phyloP scores from a whole-genome alignment of 2,888 invertebrate genomes.

The Andrena trimmerana region DNA sequence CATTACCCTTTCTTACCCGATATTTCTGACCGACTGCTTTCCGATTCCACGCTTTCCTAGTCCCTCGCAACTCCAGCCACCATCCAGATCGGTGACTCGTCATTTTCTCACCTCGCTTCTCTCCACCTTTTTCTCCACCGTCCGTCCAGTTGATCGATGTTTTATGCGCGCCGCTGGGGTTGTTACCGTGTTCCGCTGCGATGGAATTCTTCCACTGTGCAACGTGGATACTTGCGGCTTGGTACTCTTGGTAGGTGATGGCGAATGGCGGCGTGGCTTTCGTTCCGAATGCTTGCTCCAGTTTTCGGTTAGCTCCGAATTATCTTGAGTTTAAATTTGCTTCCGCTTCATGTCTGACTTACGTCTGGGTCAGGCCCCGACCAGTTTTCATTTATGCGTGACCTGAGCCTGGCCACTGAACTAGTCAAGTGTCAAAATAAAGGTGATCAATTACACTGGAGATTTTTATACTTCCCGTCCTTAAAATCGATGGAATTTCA shows the following conservation, averaged over 20 bases:
- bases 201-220: background rate
- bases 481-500: too few relatives aligned
- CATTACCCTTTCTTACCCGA: slow-evolving; percentile 44
- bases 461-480: too few relatives aligned
- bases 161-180: background rate
- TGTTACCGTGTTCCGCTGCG: background rate
- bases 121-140: background rate
- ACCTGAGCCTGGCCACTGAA: too few relatives aligned
- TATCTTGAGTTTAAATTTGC: too few relatives aligned
- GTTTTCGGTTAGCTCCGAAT: too few relatives aligned
- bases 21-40: slow-evolving; percentile 35
- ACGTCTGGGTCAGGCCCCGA: too few relatives aligned
- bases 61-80: background rate
- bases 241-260: background rate
- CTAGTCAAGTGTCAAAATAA: too few relatives aligned
- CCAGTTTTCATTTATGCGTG: too few relatives aligned
- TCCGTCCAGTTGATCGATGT: background rate
- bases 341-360: too few relatives aligned
- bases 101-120: background rate
- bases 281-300: too few relatives aligned
- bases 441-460: too few relatives aligned
- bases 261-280: too few relatives aligned
- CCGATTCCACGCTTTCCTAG: slow-evolving; percentile 4
- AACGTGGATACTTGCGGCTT: background rate
- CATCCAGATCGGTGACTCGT: background rate